Evolutionary conservation across 2,113 vertebrate species (phyloP), one percentile per base, ranked within the genome.

Genomic region (Capreolus pygargus): DNA sequence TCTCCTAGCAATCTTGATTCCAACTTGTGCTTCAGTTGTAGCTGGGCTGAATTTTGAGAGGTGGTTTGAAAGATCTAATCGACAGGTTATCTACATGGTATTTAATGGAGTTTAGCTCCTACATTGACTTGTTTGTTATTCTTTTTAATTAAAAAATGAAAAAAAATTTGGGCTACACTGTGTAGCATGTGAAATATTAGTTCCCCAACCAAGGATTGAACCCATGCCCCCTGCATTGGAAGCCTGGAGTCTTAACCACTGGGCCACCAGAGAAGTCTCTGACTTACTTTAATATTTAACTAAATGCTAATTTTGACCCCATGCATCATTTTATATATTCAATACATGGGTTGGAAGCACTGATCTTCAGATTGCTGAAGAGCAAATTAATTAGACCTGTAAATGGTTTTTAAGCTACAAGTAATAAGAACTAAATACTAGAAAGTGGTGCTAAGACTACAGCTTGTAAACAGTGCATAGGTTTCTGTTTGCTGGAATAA

Each of bases 361-460:
- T 78, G 47, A 76, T 64, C 50, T 97, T 97, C 83, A 87, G 27
- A 58, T 52, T 87, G 14, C 47, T 52, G 45, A 86, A 89, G 27
- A 94, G 58, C 39, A 87, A 92, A 92, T 95, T 74, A 97, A 97
- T 94, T 95, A 93, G n/a, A 57, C 54, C 21, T 95, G 17, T 64
- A 96, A 97, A 82, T 95, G 67, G 25, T 55, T 97, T 96, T 91
- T 90, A 95, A 95, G 82, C 43, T 81, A 52, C 60, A 89, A 83
- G 70, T 82, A 89, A 93, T 67, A 67, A 96, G 74, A 93, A 91
- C 7, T 45, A 97, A 97, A 81, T 88, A 97, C 96, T 81, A 95
- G 86, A 84, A 97, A 95, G 85, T 58, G 52, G 61, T 39, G 79
- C 21, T 11, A 54, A 61, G 61, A 64, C 54, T 25, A 11, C 23